phyloP scores from a whole-genome alignment of 2,888 invertebrate species.

The Argyresthia albistria region DNA sequence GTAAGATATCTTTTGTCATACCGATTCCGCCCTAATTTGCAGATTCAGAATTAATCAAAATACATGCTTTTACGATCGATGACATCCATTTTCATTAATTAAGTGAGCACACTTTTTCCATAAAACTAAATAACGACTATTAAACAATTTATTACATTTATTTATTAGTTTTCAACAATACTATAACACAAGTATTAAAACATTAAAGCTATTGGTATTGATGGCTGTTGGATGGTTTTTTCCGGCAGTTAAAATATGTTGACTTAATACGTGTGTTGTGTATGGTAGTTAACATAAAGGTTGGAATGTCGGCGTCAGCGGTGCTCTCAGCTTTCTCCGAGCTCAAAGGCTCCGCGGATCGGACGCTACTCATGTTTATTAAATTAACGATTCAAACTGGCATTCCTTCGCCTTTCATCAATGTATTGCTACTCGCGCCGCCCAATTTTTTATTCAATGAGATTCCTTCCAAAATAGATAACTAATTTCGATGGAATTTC shows the following conservation, averaged over 20 bases:
- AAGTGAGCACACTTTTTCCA: too few species aligned
- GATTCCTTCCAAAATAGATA: constrained; percentile 2
- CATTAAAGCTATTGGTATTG: background rate
- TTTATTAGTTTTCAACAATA: too few species aligned
- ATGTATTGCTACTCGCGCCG: constrained; percentile 4
- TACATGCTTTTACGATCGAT: too few species aligned
- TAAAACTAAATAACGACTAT: too few species aligned
- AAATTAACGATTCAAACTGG: constrained; percentile 61
- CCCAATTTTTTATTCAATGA: constrained; percentile 2
- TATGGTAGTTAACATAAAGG: constrained; percentile 3
- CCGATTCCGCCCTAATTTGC: too few species aligned
- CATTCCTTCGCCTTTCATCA: constrained; percentile 24
- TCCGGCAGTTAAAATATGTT: background rate
- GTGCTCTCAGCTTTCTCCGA: constrained; percentile 54
- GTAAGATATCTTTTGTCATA: too few species aligned
- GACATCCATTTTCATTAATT: too few species aligned
- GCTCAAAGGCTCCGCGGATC: constrained; percentile 47
- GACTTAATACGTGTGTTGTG: background rate
- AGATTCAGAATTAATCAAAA: too few species aligned
- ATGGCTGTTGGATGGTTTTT: background rate
- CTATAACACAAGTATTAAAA: too few species aligned
- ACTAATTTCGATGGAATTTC: background rate
- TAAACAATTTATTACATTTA: too few species aligned
- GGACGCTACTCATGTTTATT: constrained; percentile 54
- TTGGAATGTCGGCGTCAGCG: constrained; percentile 2